phyloP scores from a whole-genome alignment of 2,888 invertebrate species.

The Caenorhabditis sp. region DNA sequence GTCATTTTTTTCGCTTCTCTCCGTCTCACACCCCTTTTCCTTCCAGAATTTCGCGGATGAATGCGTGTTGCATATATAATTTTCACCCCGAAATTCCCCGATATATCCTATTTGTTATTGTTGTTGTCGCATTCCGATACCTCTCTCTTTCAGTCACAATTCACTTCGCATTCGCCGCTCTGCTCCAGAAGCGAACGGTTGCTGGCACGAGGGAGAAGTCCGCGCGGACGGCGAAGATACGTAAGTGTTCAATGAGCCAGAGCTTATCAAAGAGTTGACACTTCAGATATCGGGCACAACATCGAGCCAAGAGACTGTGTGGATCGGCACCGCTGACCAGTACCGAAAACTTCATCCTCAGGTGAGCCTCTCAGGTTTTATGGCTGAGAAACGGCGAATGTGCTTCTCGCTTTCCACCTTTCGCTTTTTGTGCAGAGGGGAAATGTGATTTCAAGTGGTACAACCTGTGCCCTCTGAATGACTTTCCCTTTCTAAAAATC shows the following conservation, averaged over 20 bases:
- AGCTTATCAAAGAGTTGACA: not conserved
- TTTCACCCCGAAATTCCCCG: slow-evolving; percentile 2
- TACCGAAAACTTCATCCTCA: slow-evolving; percentile 76
- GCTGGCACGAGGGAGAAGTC: slow-evolving; percentile 72
- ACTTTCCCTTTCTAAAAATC: not conserved
- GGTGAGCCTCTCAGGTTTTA: slow-evolving; percentile 53
- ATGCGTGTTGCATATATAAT: slow-evolving; percentile 56
- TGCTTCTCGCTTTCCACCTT: not conserved
- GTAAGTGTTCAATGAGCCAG: slow-evolving; percentile 6
- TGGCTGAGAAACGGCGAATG: no score
- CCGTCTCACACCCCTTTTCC: slow-evolving; percentile 20
- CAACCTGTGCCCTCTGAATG: no score
- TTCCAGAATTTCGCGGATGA: slow-evolving; percentile 54
- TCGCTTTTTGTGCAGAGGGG: no score
- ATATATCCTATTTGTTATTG: slow-evolving; percentile 12
- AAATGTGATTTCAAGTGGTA: no score
- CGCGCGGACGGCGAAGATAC: slow-evolving; percentile 46
- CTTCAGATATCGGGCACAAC: slow-evolving; percentile 61
- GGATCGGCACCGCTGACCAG: slow-evolving; percentile 75
- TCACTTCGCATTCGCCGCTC: slow-evolving; percentile 73
- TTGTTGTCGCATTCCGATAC: slow-evolving; percentile 12
- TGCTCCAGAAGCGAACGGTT: slow-evolving; percentile 77
- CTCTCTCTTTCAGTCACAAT: slow-evolving; percentile 61
- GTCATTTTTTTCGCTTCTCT: slow-evolving; percentile 42
- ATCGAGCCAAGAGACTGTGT: slow-evolving; percentile 74